A percentile compares a stretch with the other conserved stretches of the same genome.
Conservation (phyloP, 1,140 invertebrate genomes). For the Drosophila athabasca region DNA sequence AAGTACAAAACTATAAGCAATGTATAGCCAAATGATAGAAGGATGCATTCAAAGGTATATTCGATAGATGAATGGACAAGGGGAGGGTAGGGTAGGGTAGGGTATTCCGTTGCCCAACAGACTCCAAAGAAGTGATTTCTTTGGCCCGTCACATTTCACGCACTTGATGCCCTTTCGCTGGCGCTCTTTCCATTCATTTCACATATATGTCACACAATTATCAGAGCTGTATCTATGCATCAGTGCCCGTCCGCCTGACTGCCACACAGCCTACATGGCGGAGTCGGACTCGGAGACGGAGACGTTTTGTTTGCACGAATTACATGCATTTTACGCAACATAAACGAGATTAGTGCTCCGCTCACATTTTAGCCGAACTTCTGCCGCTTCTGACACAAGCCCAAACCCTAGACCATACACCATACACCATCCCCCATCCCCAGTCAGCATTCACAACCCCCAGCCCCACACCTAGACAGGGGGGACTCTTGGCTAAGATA, state of each 20-base stretch:
- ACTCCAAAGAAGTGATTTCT: background rate
- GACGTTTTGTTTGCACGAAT: slow-evolving; percentile 72
- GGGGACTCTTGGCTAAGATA: slow-evolving; percentile 54
- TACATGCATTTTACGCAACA: slow-evolving; percentile 80
- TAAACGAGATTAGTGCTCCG: slow-evolving; percentile 78
- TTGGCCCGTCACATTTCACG: background rate
- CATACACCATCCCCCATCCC: too few species aligned
- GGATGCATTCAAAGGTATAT: too few species aligned
- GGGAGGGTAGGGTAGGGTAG: too few species aligned
- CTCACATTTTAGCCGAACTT: slow-evolving; percentile 62
- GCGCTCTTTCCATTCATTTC: slow-evolving; percentile 48
- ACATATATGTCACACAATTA: slow-evolving; percentile 74
- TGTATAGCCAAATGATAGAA: too few species aligned
- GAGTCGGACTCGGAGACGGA: background rate
- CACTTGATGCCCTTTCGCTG: slow-evolving; percentile 28
- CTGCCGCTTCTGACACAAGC: slow-evolving; percentile 45
- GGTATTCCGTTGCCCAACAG: background rate
- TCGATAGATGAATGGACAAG: too few species aligned
- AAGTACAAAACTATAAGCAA: too few species aligned
- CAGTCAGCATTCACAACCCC: too few species aligned
- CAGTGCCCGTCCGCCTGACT: slow-evolving; percentile 20
- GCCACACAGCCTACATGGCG: slow-evolving; percentile 8
- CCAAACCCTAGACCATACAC: background rate
- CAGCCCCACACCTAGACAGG: slow-evolving; percentile 1
- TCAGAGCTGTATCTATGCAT: slow-evolving; percentile 77